Conservation (phyloP, 2,797 vertebrate species). For the Notoglanidium macrostoma region DNA sequence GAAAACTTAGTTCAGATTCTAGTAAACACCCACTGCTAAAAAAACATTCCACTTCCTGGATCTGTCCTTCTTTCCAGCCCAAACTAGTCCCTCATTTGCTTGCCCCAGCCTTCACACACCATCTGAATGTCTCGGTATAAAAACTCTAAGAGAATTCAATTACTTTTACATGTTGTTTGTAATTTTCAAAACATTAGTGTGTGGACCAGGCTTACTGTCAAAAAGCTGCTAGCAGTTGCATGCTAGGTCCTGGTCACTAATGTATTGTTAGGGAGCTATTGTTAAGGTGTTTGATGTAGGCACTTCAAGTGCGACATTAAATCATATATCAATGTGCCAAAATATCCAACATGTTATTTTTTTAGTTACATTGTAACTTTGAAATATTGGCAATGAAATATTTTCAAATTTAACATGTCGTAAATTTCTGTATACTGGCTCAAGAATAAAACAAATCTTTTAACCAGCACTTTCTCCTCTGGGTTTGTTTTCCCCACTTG, state of each 20-base stretch:
- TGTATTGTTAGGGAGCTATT: not conserved
- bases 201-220: not conserved
- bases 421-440: not conserved
- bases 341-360: not conserved
- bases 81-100: constrained; percentile 14
- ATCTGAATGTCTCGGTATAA: not conserved
- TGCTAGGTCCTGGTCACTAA: not conserved
- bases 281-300: not conserved
- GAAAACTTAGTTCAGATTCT: constrained; percentile 63
- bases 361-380: not conserved
- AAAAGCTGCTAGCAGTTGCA: not conserved
- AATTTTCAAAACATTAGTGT: not conserved
- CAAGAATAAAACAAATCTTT: not conserved
- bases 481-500: not conserved
- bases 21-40: constrained; percentile 64
- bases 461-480: not conserved
- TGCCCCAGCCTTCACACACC: constrained; percentile 38
- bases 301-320: not conserved
- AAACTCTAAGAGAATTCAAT: not conserved
- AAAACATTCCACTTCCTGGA: constrained; percentile 72
- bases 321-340: not conserved
- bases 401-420: not conserved
- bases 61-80: constrained; percentile 10
- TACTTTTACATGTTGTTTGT: not conserved
- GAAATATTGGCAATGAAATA: not conserved